These are phyloP conservation scores for Peromyscus leucopus DNA, from an alignment of 2,113 vertebrate species.

Conservation along the genomic window DNA sequence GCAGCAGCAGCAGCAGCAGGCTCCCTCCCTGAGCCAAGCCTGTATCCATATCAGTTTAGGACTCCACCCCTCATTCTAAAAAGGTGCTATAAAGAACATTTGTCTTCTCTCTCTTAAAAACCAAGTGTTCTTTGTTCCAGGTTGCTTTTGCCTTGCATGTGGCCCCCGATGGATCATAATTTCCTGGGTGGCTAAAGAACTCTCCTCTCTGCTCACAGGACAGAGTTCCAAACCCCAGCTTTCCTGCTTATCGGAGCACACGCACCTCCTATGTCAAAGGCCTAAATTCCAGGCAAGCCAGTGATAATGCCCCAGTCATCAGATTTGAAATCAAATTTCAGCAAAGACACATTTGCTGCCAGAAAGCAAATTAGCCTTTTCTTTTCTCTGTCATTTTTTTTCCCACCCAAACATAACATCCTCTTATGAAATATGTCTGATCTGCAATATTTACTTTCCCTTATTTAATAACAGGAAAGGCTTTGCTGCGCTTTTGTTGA, in stretches of 20 bases:
- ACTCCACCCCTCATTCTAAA: not conserved
- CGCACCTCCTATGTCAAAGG: conserved; percentile 74
- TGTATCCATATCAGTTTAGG: not conserved
- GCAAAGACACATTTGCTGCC: conserved; percentile 86
- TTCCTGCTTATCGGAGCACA: conserved; percentile 50
- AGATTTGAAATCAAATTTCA: conserved; percentile 86
- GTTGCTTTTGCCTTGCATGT: conserved; percentile 41
- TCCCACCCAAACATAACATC: conserved; percentile 87
- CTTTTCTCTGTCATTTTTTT: conserved; percentile 79
- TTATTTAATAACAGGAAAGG: conserved; percentile 92
- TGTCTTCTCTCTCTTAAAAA: not conserved
- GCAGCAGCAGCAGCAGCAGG: not conserved
- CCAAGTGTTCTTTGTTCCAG: conserved; percentile 24
- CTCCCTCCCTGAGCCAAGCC: too few species aligned
- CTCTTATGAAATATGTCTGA: conserved; percentile 88
- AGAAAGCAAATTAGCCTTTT: conserved; percentile 84
- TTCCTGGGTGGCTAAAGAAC: conserved; percentile 4
- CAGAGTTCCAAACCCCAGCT: not conserved
- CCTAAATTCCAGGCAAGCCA: conserved; percentile 81
- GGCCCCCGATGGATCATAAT: not conserved
- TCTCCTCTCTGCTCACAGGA: not conserved
- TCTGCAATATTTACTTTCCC: conserved; percentile 89
- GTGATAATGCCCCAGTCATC: conserved; percentile 86
- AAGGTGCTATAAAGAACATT: not conserved
- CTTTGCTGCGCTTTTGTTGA: conserved; percentile 88